Base-by-base conservation (phyloP, 2,113 vertebrate genomes). In the Casuarius casuarius region DNA sequence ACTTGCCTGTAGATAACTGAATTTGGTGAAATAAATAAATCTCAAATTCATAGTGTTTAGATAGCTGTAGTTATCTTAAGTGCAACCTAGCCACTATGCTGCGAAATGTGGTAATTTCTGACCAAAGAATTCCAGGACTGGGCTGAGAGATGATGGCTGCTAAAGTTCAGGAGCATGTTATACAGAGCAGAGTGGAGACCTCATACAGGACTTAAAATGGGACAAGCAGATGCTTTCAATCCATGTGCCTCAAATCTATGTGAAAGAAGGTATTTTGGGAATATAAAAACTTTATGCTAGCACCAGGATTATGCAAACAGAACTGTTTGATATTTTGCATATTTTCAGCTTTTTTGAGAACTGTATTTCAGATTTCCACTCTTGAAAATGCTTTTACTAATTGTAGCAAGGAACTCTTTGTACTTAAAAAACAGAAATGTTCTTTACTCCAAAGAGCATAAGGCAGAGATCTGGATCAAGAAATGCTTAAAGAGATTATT, bases 381-480 rank as follows among this genome's bases (percentile, higher is more conserved):
- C 15, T 84, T 84, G 46, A 78, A 93, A 95, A 78, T 65, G 40
- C 0, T 90, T 82, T 89, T 96, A 78, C 94, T 95, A 96, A 84
- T 78, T 96, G 85, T 78, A 90, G 88, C 92, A 95, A 92, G 52
- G 86, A 96, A 93, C 76, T 92, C 35, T 89, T 93, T 96, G 86
- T 94, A 78, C 96, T 81, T 65, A 75, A 72, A 93, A 89, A 90
- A 49, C n/a, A 71, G 66, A 65, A 61, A 65, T 42, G 22, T 89
- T 93, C 46, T 31, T 59, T 92, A 20, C 56, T 92, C 65, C 66
- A 84, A 81, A 92, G 73, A 95, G 91, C 94, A 96, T 95, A 95
- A 96, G 93, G 91, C 70, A 95, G 68, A 94, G 86, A 96, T 94
- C 73, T 96, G 88, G 61, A 97, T 94, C 72, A 96, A 92, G 86